phyloP scores from a whole-genome alignment of 2,888 invertebrate species.

The Nomada fabriciana region DNA sequence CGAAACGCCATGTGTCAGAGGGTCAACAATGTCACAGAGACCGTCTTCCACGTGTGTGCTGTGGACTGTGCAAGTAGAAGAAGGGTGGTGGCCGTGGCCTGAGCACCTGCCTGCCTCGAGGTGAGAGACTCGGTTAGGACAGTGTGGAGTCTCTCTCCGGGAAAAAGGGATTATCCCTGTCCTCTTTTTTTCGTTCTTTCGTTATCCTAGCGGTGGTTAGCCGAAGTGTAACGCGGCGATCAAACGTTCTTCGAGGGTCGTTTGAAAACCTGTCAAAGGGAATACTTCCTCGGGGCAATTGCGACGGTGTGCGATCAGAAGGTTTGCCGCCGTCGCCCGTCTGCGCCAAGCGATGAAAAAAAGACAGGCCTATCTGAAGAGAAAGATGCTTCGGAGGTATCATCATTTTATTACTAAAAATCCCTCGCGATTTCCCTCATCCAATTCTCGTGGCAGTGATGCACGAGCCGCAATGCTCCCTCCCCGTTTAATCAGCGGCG shows the following conservation, averaged over 20 bases:
- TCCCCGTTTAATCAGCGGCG: no score
- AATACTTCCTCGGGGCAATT: constrained; percentile 29
- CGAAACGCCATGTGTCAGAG: constrained; percentile 71
- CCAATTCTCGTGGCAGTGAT: background rate
- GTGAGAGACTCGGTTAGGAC: constrained; percentile 48
- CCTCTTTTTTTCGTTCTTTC: background rate
- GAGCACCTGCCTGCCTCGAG: constrained; percentile 71
- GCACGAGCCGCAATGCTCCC: no score
- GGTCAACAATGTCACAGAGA: constrained; percentile 69
- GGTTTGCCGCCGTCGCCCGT: constrained; percentile 47
- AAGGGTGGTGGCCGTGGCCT: constrained; percentile 39
- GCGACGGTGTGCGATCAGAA: constrained; percentile 3
- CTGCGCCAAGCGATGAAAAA: constrained; percentile 26
- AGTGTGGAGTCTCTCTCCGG: constrained; percentile 36
- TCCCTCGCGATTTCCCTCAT: background rate
- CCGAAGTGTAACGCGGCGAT: constrained; percentile 63
- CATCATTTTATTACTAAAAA: constrained; percentile 53
- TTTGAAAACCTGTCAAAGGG: constrained; percentile 43
- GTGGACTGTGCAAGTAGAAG: constrained; percentile 1
- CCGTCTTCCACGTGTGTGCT: constrained; percentile 44
- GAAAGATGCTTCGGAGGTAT: constrained; percentile 22
- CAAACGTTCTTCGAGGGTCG: constrained; percentile 41
- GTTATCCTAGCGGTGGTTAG: constrained; percentile 55
- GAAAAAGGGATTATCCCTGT: constrained; percentile 63
- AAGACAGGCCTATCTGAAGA: background rate